Evolutionary conservation across 2,888 invertebrate genomes (phyloP), one percentile per base, ranked within the genome.

Genomic region (Cheilosia urbana): DNA sequence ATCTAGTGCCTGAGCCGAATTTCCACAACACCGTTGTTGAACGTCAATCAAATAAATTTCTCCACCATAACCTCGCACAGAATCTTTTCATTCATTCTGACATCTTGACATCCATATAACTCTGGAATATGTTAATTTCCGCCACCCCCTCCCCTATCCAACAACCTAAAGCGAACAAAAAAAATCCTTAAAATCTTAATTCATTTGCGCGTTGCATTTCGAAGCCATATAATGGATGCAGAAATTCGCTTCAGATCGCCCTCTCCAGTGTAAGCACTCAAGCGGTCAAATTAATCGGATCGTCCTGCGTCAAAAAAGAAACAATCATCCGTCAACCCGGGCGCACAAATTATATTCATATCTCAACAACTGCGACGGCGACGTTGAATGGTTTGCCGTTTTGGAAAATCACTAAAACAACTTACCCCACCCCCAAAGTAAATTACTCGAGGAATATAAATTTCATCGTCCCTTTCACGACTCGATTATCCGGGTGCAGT

Each of bases 361-460:
- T 69, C 83, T 57, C 42, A 27, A 19, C 4, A 34, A 65, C 19
- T 24, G 49, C 68, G 57, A 34, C 62, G 45, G 34, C 73, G 71
- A 27, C 58, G 51, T 45, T 34, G 34, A 51, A 42, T 72, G 76
- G 7, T 71, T 63, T 76, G 66, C 47, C 85, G 76, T 84, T 84
- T 84, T 77, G 57, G 85, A 71, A 85, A 85, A 87, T 87, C 87
- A 87, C 87, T 82, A 87, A 87, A 87, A 87, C 87, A 87, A 87
- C 87, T 87, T 87, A 87, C 82, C 82, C 87, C 85, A 71, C 78
- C 77, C 87, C 73, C 72, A 15, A 47, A 42, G 73, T 69, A 87
- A 87, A 87, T 87, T 87, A 58, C 82, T 78, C 81, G 81, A 68
- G 71, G 72, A 81, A 85, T 85, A 85, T 85, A 76, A 85, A 85